Evolutionary conservation across 2,113 vertebrate species (phyloP).

Genomic region (Capreolus pygargus): DNA sequence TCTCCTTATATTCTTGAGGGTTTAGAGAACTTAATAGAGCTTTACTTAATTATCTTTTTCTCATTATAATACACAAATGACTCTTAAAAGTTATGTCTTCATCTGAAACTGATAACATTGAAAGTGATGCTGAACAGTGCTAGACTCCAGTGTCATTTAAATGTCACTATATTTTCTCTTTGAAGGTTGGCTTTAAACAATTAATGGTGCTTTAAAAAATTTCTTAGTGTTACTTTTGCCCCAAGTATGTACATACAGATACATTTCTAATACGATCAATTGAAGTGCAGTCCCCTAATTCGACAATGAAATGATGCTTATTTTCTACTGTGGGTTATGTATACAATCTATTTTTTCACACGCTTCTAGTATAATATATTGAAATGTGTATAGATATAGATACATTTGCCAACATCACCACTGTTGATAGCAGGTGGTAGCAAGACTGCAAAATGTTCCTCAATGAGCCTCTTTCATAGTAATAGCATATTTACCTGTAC

Average conservation of each 20-base stretch:
- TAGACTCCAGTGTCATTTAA: not conserved
- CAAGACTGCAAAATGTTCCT: not conserved
- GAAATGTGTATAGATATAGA: not conserved
- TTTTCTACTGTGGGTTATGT: not conserved
- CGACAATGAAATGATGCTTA: not conserved
- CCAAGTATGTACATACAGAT: not conserved
- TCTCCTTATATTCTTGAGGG: not conserved
- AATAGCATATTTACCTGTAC: not conserved
- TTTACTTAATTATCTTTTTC: not conserved
- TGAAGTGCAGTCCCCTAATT: not conserved
- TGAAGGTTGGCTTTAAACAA: not conserved
- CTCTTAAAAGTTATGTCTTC: not conserved
- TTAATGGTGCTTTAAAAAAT: not conserved
- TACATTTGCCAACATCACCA: not conserved
- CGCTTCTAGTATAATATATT: not conserved
- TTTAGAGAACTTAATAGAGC: not conserved
- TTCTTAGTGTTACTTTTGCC: not conserved
- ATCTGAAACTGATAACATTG: not conserved
- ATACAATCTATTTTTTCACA: not conserved
- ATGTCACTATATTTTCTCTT: not conserved
- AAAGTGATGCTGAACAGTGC: not conserved
- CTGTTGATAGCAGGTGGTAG: not conserved
- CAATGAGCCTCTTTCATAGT: not conserved
- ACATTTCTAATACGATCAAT: not conserved
- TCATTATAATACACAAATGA: conserved; percentile 7